Evolutionary conservation across 1,140 invertebrate genomes (phyloP).

Genomic region (Drosophila lini): DNA sequence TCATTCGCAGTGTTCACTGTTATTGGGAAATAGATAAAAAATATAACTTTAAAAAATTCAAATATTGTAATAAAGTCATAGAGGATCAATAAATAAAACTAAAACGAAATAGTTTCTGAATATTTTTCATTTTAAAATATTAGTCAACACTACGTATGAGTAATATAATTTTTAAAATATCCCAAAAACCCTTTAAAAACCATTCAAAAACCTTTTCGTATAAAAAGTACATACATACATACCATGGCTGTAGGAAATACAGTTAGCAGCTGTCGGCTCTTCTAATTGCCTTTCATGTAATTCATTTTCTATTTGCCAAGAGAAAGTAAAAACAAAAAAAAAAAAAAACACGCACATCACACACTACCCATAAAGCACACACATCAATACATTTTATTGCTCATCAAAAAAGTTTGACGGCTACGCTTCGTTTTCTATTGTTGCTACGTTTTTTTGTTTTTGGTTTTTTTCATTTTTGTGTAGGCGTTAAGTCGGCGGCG

Average conservation of each 20-base stretch:
- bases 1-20: no score
- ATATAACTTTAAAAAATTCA: no score
- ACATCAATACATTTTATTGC: slow-evolving; percentile 60
- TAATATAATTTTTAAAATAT: neutral
- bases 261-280: slow-evolving; percentile 34
- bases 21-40: no score
- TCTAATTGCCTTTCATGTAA: slow-evolving; percentile 61
- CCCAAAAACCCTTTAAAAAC: neutral
- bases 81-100: neutral
- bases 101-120: neutral
- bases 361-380: neutral
- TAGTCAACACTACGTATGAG: neutral
- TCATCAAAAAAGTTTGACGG: slow-evolving; percentile 71
- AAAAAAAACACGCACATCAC: slow-evolving; percentile 13
- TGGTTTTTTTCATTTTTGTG: slow-evolving; percentile 29
- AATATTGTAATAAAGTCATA: neutral
- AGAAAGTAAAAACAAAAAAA: slow-evolving; percentile 73
- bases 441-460: slow-evolving; percentile 12
- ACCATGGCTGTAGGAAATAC: slow-evolving; percentile 9
- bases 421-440: slow-evolving; percentile 69
- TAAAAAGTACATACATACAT: neutral
- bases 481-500: slow-evolving; percentile 69
- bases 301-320: slow-evolving; percentile 77
- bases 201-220: neutral
- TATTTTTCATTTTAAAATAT: neutral